Base-by-base conservation (phyloP, 2,888 invertebrate species). In the Parelbella ahira region DNA sequence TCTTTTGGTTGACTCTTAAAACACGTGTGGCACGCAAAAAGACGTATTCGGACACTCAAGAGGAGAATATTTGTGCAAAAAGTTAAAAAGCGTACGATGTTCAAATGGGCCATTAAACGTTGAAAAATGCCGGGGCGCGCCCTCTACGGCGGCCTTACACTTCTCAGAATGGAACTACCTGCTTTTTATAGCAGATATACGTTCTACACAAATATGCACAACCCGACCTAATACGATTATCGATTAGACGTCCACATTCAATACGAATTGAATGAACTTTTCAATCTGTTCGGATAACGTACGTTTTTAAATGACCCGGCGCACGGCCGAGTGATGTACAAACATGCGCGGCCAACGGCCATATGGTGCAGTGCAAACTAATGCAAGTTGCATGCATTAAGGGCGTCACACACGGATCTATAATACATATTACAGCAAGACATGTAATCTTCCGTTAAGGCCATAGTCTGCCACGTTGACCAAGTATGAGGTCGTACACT, bases 91-190 rank as follows among this genome's bases (percentile, higher is more conserved):
- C 37, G 44, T 44, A 47, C 45, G 45, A 47, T 51, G 50, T 60
- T 60, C 50, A 58, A 64, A 64, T 54, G 51, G 59, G 47, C 63
- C 67, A 71, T 72, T 71, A 72, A 66, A 66, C 58, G 54, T 51
- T 58, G 54, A 53, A 56, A 49, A 53, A 54, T 49, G 51, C 56
- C 50, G 51, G 54, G 56, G 49, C 54, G 56, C 58, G 55, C 55
- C 60, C 63, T 74, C 69, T 59, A 75, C n/a, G n/a, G 72, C 68
- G 68, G 65, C 61, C 60, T 68, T 56, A 57, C 65, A 56, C 54
- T 81, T 77, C 79, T 69, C 68, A 65, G 83, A 82, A 83, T 70
- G 66, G 68, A 70, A 71, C 84, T 86, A 84, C 86, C 86, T 86
- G 86, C 74, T 79, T 74, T 80, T 81, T 77, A 73, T 73, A 71